These are phyloP conservation scores for Lampris megalopsis DNA, from an alignment of 2,113 vertebrate genomes.

Conservation along the genomic window DNA sequence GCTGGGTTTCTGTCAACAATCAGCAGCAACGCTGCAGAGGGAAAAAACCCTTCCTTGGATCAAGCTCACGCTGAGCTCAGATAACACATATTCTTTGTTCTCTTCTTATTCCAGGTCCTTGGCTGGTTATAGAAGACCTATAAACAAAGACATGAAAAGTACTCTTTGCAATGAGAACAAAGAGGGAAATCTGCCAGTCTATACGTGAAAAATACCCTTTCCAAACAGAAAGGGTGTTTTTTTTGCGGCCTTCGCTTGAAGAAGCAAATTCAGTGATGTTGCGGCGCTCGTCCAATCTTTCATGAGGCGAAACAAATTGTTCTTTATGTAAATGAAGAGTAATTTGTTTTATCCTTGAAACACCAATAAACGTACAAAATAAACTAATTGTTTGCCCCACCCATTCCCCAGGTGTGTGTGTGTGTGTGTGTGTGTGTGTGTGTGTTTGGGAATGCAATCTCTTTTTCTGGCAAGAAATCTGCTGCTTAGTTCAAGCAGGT, in stretches of 20 bases:
- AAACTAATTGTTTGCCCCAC: conserved; percentile 18
- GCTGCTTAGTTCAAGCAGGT: neutral
- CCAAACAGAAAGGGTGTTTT: conserved; percentile 8
- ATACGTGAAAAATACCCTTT: conserved; percentile 17
- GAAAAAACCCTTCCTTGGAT: no score
- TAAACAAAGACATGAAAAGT: neutral
- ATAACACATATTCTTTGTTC: conserved; percentile 21
- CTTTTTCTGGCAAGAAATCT: neutral
- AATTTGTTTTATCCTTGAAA: conserved; percentile 25
- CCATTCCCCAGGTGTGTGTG: neutral
- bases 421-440: neutral
- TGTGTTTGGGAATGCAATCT: neutral
- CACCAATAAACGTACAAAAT: conserved; percentile 25
- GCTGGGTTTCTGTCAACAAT: no score
- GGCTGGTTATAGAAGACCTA: conserved; percentile 1
- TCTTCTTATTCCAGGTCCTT: conserved; percentile 14
- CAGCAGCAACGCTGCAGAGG: no score
- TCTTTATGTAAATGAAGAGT: neutral
- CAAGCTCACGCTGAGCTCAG: no score
- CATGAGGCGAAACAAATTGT: neutral
- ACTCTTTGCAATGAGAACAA: conserved; percentile 7
- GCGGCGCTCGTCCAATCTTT: conserved; percentile 1
- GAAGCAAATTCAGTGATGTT: conserved; percentile 7
- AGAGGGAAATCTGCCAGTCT: neutral
- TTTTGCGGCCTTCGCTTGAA: conserved; percentile 14